Base-by-base conservation (phyloP, 2,113 vertebrate genomes). In the Xiphophorus maculatus region DNA sequence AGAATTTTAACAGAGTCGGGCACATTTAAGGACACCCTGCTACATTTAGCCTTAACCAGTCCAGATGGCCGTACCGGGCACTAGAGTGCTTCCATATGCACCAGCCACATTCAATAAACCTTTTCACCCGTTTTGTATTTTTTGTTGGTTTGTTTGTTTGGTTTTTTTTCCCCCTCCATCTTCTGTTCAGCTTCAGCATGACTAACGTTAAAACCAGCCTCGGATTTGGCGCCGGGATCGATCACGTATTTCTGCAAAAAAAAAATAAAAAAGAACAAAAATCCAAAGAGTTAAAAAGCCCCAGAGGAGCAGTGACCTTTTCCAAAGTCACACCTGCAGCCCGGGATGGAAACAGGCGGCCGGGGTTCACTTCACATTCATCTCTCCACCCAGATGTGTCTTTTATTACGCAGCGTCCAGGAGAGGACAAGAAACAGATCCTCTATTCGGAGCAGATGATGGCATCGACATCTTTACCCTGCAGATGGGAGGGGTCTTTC, bases 311-410 rank as follows among this genome's bases (percentile, higher is more conserved):
- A 69, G 22, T 88, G 83, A 90, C 76, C 63, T 75, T 66, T 75
- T 66, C 17, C 0, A 79, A 72, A 63, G 89, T 89, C 88, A 87
- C 92, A 93, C 92, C 92, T 92, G 87, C 88, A 80, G 77, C 80
- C 82, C 67, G 77, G 74, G 17, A 48, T 48, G 51, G 51, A 58
- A 58, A 58, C 51, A 60, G 48, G 51, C 58, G 70, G 5, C 86
- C 91, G 91, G 73, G 89, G 84, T 88, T 86, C 83, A 35, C 84
- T 87, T 86, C 82, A 35, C 84, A 92, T 93, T 84, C 87, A 88
- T 90, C 90, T 89, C 83, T 74, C 73, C 84, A 69, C 76, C 86
- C 93, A 93, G 89, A 87, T 93, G 93, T 92, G 86, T 63, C 91
- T 90, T 28, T 88, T 74, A 58, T 58, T 25, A 74, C 73, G 76